phyloP scores from a whole-genome alignment of 2,888 invertebrate genomes.

The Chalcis sispes region DNA sequence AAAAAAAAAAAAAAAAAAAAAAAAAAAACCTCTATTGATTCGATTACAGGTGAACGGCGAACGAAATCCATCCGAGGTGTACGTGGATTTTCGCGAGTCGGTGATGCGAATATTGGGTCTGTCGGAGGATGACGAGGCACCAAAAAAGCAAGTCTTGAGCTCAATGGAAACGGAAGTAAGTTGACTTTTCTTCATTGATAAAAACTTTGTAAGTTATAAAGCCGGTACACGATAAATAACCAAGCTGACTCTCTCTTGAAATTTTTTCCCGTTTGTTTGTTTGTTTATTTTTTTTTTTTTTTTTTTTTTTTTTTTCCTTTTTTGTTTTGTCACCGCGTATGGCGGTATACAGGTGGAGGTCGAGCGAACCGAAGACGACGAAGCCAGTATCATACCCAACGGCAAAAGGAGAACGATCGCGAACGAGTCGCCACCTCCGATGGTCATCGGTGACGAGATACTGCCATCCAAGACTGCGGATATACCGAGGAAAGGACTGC shows the following conservation, averaged over 20 bases:
- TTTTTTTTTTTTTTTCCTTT: not conserved
- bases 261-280: too few species aligned
- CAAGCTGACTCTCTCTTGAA: too few species aligned
- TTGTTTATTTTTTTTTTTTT: not conserved
- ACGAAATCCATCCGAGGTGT: conserved; percentile 90
- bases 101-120: conserved; percentile 86
- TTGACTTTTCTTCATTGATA: conserved; percentile 43
- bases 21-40: not conserved
- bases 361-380: conserved; percentile 60
- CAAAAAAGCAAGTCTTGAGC: conserved; percentile 53
- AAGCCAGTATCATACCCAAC: conserved; percentile 15
- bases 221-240: conserved; percentile 4
- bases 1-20: too few species aligned
- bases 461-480: conserved; percentile 65
- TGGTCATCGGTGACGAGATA: conserved; percentile 7
- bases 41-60: conserved; percentile 88
- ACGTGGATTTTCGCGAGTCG: conserved; percentile 88
- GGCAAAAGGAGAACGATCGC: not conserved
- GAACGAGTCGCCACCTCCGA: not conserved
- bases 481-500: conserved; percentile 68
- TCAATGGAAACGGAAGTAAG: conserved; percentile 71
- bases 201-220: conserved; percentile 11
- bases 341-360: conserved; percentile 67
- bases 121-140: conserved; percentile 59
- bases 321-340: not conserved